Conservation (phyloP, 2,113 vertebrate genomes). For the Hippocampus comes region DNA sequence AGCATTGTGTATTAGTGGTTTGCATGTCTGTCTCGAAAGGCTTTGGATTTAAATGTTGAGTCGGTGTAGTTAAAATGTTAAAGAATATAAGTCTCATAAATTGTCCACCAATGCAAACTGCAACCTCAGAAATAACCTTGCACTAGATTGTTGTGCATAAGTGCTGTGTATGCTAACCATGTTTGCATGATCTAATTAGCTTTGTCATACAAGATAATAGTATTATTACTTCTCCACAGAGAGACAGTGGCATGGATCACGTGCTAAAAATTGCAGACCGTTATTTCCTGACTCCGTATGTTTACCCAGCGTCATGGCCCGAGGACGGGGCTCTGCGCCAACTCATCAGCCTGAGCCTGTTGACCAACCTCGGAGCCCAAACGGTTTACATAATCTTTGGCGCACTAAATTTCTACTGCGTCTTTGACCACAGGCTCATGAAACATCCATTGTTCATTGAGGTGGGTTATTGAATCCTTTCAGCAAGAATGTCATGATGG, state of each 20-base stretch:
- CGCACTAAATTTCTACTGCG: conserved; percentile 79
- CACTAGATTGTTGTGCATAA: not conserved
- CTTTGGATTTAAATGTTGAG: no score
- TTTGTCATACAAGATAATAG: not conserved
- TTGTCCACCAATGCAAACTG: no score
- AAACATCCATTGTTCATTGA: conserved; percentile 87
- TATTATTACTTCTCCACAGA: not conserved
- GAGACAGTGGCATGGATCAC: conserved; percentile 82
- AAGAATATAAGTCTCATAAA: no score
- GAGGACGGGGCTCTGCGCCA: conserved; percentile 80
- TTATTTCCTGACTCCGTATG: conserved; percentile 80
- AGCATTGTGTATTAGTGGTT: no score
- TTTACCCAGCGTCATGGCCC: conserved; percentile 81
- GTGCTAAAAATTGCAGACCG: conserved; percentile 76
- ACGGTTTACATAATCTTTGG: conserved; percentile 82
- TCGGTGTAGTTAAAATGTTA: no score
- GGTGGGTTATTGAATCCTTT: conserved; percentile 61
- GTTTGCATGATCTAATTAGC: not conserved
- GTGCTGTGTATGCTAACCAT: not conserved
- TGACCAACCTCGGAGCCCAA: conserved; percentile 83
- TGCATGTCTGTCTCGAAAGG: no score
- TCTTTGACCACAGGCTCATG: conserved; percentile 86
- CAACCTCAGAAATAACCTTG: no score
- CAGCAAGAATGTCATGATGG: not conserved
- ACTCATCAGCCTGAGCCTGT: conserved; percentile 79